Evolutionary conservation across 2,888 invertebrate genomes (phyloP).

Genomic region (Troides aeacus): DNA sequence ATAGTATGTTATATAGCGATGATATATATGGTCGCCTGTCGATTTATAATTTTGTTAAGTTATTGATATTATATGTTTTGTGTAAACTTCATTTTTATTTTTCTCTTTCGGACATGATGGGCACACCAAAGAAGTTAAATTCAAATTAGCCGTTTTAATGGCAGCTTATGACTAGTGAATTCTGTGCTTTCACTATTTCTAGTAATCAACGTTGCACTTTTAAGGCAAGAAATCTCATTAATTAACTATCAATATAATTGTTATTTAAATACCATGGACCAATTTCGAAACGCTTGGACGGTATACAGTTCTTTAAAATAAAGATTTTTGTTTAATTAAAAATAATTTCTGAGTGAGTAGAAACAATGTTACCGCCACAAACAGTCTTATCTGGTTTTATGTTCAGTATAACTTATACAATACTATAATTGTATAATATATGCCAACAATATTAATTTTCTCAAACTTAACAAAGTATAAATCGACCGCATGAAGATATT

Average conservation of each 20-base stretch:
- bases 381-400: not conserved
- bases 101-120: not conserved
- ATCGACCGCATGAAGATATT: conserved; percentile 7
- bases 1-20: too few species aligned
- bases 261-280: not conserved
- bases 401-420: not conserved
- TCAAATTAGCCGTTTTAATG: conserved; percentile 11
- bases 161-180: conserved; percentile 21
- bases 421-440: not conserved
- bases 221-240: not conserved
- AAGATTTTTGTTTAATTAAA: too few species aligned
- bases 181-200: not conserved
- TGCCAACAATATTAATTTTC: not conserved
- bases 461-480: conserved; percentile 27
- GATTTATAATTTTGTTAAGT: conserved; percentile 28
- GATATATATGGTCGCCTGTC: not conserved
- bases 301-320: not conserved
- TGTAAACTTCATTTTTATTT: not conserved
- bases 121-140: not conserved
- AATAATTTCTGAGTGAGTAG: too few species aligned
- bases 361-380: not conserved
- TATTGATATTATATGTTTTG: not conserved
- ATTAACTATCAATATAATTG: not conserved
- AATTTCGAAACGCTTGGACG: not conserved
- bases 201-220: not conserved